Evolutionary conservation across 2,888 invertebrate genomes (phyloP).

Genomic region (Acleris holmiana): DNA sequence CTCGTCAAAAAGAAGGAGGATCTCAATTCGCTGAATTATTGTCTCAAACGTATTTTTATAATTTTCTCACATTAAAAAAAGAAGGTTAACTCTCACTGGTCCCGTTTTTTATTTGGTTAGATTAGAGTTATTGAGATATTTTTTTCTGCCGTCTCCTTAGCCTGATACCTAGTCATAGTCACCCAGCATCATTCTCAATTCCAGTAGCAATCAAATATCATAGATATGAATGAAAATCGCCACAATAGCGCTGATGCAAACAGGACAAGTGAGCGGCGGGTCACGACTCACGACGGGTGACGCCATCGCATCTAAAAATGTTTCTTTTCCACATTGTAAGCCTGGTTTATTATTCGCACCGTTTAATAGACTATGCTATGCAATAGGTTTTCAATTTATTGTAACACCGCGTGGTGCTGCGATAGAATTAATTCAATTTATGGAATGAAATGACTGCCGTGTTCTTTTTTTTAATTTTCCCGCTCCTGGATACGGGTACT

Average conservation of each 20-base stretch:
- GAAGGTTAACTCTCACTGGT: too few relatives aligned
- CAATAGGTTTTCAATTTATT: conserved; percentile 16
- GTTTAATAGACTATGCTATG: conserved; percentile 2
- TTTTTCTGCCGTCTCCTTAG: too few relatives aligned
- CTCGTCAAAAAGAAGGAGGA: too few relatives aligned
- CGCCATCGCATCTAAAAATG: conserved; percentile 33
- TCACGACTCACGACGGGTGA: conserved; percentile 36
- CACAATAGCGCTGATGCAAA: conserved; percentile 36
- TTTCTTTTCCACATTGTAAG: conserved; percentile 33
- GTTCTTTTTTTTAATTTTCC: not conserved
- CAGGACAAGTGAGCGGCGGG: conserved; percentile 33
- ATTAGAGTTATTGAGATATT: too few relatives aligned
- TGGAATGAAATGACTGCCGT: conserved; percentile 1
- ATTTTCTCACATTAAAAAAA: too few relatives aligned
- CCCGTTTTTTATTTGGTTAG: too few relatives aligned
- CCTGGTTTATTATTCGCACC: conserved; percentile 14
- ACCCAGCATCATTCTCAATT: not conserved
- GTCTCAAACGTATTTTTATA: too few relatives aligned
- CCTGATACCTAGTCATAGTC: too few relatives aligned
- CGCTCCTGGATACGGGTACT: too few relatives aligned
- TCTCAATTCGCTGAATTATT: too few relatives aligned
- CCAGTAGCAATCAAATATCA: not conserved
- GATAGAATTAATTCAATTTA: conserved; percentile 14
- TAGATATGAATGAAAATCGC: conserved; percentile 21
- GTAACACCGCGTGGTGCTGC: conserved; percentile 6